These are phyloP conservation scores for Henicopernis longicauda DNA, from an alignment of 2,113 vertebrate species.

Conservation along the genomic window DNA sequence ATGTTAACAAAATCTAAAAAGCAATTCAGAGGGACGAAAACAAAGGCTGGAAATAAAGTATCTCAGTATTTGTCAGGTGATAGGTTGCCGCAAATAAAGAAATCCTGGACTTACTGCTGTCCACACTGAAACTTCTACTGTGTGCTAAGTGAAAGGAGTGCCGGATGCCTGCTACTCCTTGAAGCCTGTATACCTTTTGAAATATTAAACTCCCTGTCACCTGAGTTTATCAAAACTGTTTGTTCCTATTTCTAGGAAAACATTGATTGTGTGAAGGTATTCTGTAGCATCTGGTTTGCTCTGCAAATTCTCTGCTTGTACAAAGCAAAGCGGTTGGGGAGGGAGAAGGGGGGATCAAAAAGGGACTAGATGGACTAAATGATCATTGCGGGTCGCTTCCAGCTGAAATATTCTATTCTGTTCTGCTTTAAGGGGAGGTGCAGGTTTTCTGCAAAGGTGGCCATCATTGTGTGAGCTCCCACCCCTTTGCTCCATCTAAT, in stretches of 20 bases:
- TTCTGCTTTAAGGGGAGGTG: too few species aligned
- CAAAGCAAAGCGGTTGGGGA: rapidly evolving
- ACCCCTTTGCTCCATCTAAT: not conserved
- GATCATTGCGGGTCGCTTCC: too few species aligned
- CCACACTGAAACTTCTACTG: too few species aligned
- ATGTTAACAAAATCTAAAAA: not conserved
- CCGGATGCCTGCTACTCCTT: too few species aligned
- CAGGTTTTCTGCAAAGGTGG: not conserved
- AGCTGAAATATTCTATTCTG: too few species aligned
- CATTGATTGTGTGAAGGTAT: not conserved
- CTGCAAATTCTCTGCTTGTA: not conserved
- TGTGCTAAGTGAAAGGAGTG: not conserved
- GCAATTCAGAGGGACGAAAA: not conserved
- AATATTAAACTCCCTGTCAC: not conserved
- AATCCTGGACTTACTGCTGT: not conserved
- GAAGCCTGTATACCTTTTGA: not conserved
- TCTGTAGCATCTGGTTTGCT: not conserved
- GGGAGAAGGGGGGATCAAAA: not conserved
- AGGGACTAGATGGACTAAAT: too few species aligned
- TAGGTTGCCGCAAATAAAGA: not conserved
- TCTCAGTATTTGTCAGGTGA: not conserved
- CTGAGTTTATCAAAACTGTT: not conserved
- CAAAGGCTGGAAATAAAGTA: not conserved
- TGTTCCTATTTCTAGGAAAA: not conserved
- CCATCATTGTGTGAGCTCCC: not conserved